phyloP scores from a whole-genome alignment of 2,888 invertebrate species.

The Dioctria rufipes region DNA sequence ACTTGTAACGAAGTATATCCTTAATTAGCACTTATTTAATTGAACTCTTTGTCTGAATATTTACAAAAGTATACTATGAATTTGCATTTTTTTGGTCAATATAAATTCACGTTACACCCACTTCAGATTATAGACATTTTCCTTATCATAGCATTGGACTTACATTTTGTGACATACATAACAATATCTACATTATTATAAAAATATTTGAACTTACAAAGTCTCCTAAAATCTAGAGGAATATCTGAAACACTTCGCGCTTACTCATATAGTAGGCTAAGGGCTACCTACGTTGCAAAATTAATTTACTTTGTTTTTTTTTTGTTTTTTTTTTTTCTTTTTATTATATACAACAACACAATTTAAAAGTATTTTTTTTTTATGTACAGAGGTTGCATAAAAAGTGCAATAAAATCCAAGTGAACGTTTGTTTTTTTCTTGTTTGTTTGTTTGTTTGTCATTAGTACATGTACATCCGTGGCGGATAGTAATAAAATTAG shows the following conservation, averaged over 20 bases:
- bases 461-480: constrained; percentile 24
- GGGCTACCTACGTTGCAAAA: constrained; percentile 30
- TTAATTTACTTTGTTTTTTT: constrained; percentile 11
- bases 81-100: constrained; percentile 41
- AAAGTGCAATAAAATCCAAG: constrained; percentile 40
- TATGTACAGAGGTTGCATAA: constrained; percentile 30
- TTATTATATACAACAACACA: constrained; percentile 36
- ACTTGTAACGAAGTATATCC: constrained; percentile 44
- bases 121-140: constrained; percentile 5
- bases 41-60: constrained; percentile 45
- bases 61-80: constrained; percentile 35
- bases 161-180: constrained; percentile 50
- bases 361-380: neutral
- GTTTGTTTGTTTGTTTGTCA: neutral
- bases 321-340: constrained; percentile 19
- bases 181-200: constrained; percentile 45
- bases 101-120: constrained; percentile 22
- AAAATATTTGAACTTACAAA: constrained; percentile 50
- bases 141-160: constrained; percentile 11
- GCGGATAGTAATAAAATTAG: constrained; percentile 14
- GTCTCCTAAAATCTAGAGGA: constrained; percentile 43
- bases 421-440: neutral
- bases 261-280: neutral
- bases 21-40: constrained; percentile 52
- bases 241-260: constrained; percentile 37